A percentile compares a stretch with the other conserved stretches of the same genome.
Evolutionary conservation across 2,888 invertebrate species (phyloP).

Genomic region (Trisateles emortualis): DNA sequence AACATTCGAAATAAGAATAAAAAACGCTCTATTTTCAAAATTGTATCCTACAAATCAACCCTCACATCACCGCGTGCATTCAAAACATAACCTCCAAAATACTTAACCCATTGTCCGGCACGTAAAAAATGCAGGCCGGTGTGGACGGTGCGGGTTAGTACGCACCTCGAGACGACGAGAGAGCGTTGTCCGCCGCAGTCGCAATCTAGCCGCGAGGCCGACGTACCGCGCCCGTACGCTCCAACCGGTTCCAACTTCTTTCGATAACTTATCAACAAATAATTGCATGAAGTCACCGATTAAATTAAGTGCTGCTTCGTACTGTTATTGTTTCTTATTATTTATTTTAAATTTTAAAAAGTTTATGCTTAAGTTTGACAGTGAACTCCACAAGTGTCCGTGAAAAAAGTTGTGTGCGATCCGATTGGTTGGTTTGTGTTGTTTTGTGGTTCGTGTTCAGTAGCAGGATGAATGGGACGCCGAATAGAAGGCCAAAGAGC

Average conservation of each 20-base stretch:
- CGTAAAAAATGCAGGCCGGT: conserved; percentile 79
- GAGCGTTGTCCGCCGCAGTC: conserved; percentile 62
- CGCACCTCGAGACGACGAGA: conserved; percentile 37
- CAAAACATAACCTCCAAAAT: conserved; percentile 81
- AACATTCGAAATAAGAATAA: background rate
- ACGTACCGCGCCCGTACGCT: conserved; percentile 59
- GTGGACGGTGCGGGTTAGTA: conserved; percentile 46
- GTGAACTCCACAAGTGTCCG: conserved; percentile 78
- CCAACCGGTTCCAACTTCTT: conserved; percentile 44
- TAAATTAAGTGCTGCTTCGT: conserved; percentile 65
- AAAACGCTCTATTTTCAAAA: background rate
- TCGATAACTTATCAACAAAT: conserved; percentile 83
- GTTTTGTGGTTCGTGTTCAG: conserved; percentile 65
- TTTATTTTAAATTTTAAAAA: conserved; percentile 41
- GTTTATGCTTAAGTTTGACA: conserved; percentile 67
- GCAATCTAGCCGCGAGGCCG: conserved; percentile 63
- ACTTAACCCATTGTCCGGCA: conserved; percentile 68
- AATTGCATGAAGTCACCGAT: conserved; percentile 85
- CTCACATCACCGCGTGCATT: conserved; percentile 50
- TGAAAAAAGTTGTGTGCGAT: conserved; percentile 78
- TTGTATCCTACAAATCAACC: background rate
- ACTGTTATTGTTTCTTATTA: conserved; percentile 23
- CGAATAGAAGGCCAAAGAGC: conserved; percentile 80
- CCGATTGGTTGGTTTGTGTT: conserved; percentile 68
- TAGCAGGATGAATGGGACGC: conserved; percentile 82